Evolutionary conservation across 2,113 vertebrate genomes (phyloP).

Genomic region (Nyctereutes procyonoides): DNA sequence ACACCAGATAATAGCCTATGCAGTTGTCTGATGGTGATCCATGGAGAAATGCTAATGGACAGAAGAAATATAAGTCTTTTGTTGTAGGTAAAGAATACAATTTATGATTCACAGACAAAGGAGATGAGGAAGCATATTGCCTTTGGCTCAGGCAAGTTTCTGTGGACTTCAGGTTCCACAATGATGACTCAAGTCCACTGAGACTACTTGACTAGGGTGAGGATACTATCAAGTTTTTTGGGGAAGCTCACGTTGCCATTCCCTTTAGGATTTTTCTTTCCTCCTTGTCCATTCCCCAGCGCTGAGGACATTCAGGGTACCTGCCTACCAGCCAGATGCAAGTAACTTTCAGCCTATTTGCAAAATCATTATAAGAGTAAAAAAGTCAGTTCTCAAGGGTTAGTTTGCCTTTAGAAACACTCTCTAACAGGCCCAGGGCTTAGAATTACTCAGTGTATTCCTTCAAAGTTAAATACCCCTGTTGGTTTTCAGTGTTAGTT

Average conservation of each 20-base stretch:
- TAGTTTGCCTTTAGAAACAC: neutral
- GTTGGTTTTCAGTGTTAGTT: neutral
- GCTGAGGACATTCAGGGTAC: neutral
- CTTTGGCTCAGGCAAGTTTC: neutral
- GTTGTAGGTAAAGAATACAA: neutral
- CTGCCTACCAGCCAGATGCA: neutral
- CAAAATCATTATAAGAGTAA: neutral
- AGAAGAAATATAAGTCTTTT: neutral
- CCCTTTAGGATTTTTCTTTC: neutral
- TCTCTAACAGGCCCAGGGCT: neutral
- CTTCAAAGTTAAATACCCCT: neutral
- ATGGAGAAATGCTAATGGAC: neutral
- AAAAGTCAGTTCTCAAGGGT: neutral
- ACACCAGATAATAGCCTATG: neutral
- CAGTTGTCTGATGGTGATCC: neutral
- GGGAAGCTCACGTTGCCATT: neutral
- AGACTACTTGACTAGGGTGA: neutral
- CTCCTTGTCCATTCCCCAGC: neutral
- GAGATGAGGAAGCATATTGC: neutral
- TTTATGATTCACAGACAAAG: neutral
- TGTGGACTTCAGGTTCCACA: neutral
- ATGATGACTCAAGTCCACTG: neutral
- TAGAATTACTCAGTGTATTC: neutral
- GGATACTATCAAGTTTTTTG: accelerated
- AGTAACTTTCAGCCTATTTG: neutral